Conservation (phyloP, 1,140 invertebrate genomes). For the Cotesia vestalis region DNA sequence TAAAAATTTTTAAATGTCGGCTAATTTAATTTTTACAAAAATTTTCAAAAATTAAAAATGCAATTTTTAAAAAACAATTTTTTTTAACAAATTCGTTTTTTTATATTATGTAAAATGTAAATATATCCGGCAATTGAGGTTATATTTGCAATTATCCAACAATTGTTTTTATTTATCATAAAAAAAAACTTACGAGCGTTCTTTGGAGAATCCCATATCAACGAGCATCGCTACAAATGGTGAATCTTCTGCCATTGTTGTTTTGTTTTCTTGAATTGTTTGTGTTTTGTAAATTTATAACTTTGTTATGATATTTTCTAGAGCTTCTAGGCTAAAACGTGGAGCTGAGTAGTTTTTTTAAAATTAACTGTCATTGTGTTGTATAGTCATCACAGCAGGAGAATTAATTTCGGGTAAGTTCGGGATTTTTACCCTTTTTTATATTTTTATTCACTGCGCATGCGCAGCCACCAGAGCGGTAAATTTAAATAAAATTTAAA, state of each 20-base stretch:
- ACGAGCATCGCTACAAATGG: neutral
- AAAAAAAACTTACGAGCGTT: neutral
- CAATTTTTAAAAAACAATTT: too few species aligned
- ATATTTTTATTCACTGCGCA: too few species aligned
- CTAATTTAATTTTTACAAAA: too few species aligned
- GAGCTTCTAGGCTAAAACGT: neutral
- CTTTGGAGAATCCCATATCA: neutral
- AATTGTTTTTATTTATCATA: neutral
- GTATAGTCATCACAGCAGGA: neutral
- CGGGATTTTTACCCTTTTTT: too few species aligned
- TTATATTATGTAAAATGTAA: too few species aligned
- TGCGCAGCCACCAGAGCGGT: too few species aligned
- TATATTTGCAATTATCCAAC: neutral
- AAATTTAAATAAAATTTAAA: too few species aligned
- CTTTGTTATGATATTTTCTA: neutral
- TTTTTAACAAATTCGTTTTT: too few species aligned
- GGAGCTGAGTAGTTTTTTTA: neutral
- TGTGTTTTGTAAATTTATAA: neutral
- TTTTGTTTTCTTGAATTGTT: neutral
- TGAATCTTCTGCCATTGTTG: neutral
- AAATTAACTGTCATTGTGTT: constrained; percentile 15
- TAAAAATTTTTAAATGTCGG: too few species aligned
- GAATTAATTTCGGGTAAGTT: too few species aligned
- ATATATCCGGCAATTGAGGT: neutral
- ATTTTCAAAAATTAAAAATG: too few species aligned